A percentile compares a stretch with the other conserved stretches of the same genome.
phyloP scores from a whole-genome alignment of 64 coral and sea anemone species.

The Stylophora pistillata region DNA sequence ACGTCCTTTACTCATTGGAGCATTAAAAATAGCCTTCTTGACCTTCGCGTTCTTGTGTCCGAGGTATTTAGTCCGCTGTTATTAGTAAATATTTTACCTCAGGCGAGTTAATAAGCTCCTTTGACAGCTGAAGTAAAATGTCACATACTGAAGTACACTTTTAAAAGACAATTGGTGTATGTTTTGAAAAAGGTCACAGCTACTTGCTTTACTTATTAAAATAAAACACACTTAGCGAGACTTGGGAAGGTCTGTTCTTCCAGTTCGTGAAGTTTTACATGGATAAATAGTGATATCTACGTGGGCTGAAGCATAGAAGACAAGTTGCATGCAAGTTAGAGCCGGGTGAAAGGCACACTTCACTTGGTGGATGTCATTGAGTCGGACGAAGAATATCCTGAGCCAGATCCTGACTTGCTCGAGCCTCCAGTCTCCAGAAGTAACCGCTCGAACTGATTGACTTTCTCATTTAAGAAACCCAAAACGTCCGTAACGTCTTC shows the following conservation, averaged over 20 bases:
- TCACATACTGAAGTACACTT: slow-evolving; percentile 7
- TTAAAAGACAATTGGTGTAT: slow-evolving; percentile 6
- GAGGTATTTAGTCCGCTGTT: not conserved
- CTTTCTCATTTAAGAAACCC: slow-evolving; percentile 93
- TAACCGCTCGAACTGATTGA: slow-evolving; percentile 90
- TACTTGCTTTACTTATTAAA: not conserved
- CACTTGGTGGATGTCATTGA: slow-evolving; percentile 49
- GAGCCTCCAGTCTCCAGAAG: slow-evolving; percentile 84
- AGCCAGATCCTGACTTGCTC: slow-evolving; percentile 55
- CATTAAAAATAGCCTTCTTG: not conserved
- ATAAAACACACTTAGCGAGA: not conserved
- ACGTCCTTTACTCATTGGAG: too few species aligned
- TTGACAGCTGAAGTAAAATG: slow-evolving; percentile 6
- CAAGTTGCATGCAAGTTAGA: not conserved
- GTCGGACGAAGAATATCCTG: slow-evolving; percentile 56
- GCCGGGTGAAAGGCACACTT: not conserved
- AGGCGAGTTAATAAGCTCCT: not conserved
- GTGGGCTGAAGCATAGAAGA: not conserved
- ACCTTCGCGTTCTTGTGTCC: not conserved
- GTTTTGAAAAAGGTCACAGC: not conserved
- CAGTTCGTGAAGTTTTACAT: not conserved
- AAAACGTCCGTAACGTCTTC: slow-evolving; percentile 91
- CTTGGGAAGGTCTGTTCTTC: not conserved
- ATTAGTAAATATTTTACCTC: slow-evolving; percentile 10
- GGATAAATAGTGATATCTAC: not conserved